A percentile compares a stretch with the other conserved stretches of the same genome.
Evolutionary conservation across 2,888 invertebrate species (phyloP).

Genomic region (Drosophila atroscutellata): DNA sequence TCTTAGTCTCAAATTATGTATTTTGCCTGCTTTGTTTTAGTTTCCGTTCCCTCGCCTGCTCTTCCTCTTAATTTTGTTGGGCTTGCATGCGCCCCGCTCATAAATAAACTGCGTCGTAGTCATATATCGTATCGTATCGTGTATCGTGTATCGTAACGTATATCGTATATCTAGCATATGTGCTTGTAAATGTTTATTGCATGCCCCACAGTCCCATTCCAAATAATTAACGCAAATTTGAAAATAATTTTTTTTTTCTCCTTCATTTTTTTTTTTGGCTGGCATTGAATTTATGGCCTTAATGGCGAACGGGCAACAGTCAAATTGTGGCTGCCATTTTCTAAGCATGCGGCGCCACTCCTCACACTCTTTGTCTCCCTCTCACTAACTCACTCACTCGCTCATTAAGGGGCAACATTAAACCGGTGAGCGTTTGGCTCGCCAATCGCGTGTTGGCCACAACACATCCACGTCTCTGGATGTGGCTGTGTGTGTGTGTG

Average conservation of each 20-base stretch:
- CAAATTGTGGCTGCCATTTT: constrained; percentile 70
- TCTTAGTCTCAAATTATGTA: constrained; percentile 22
- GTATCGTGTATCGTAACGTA: constrained; percentile 28
- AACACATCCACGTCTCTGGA: not conserved
- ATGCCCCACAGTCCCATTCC: constrained; percentile 64
- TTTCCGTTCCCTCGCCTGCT: constrained; percentile 10
- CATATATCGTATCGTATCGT: constrained; percentile 34
- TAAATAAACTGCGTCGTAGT: constrained; percentile 43
- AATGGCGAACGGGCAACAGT: constrained; percentile 58
- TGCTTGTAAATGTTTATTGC: constrained; percentile 73
- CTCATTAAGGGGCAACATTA: constrained; percentile 35
- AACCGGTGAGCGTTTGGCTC: constrained; percentile 31
- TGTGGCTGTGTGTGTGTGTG: not conserved
- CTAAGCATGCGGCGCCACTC: constrained; percentile 35
- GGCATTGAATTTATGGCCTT: constrained; percentile 67
- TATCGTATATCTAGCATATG: constrained; percentile 42
- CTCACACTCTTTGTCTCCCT: constrained; percentile 15
- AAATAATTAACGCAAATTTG: constrained; percentile 79
- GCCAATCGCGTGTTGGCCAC: constrained; percentile 70
- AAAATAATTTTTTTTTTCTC: constrained; percentile 65
- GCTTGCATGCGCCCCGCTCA: constrained; percentile 57
- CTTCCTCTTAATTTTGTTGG: constrained; percentile 22
- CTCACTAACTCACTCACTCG: constrained; percentile 16
- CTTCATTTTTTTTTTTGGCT: not conserved
- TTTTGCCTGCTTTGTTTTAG: constrained; percentile 18